These are phyloP conservation scores for Choloepus didactylus DNA, from an alignment of 2,797 vertebrate species.

Conservation along the genomic window DNA sequence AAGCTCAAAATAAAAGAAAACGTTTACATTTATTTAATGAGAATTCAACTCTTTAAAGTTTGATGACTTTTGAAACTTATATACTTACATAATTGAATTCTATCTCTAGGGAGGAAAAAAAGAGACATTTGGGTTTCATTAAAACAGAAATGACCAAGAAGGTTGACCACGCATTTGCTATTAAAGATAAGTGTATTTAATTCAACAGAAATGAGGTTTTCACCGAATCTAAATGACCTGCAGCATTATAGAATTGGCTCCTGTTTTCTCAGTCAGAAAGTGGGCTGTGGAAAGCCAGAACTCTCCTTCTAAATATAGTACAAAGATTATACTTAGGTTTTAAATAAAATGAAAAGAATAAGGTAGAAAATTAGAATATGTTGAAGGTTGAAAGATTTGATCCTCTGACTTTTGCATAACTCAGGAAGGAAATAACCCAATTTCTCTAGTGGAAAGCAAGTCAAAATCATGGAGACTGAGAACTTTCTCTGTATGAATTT, in stretches of 20 bases:
- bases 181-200: constrained; percentile 65
- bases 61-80: constrained; percentile 57
- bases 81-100: constrained; percentile 54
- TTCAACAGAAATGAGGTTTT: constrained; percentile 57
- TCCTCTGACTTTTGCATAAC: constrained; percentile 74
- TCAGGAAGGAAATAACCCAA: constrained; percentile 71
- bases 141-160: constrained; percentile 47
- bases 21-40: constrained; percentile 32
- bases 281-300: constrained; percentile 45
- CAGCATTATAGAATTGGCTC: constrained; percentile 52
- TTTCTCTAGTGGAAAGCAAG: constrained; percentile 65
- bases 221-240: constrained; percentile 34
- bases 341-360: constrained; percentile 75
- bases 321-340: constrained; percentile 64
- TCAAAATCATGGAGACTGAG: constrained; percentile 15
- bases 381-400: constrained; percentile 62
- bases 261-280: constrained; percentile 56
- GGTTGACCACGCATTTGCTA: constrained; percentile 8
- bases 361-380: constrained; percentile 71
- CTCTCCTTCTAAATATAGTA: constrained; percentile 2
- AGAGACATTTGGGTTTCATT: constrained; percentile 60
- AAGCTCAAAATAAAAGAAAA: constrained; percentile 43
- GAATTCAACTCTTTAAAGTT: constrained; percentile 55
- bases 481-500: constrained; percentile 51
- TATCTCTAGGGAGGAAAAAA: constrained; percentile 46